Evolutionary conservation across 2,888 invertebrate genomes (phyloP).

Genomic region (Schrankia costaestrigalis): DNA sequence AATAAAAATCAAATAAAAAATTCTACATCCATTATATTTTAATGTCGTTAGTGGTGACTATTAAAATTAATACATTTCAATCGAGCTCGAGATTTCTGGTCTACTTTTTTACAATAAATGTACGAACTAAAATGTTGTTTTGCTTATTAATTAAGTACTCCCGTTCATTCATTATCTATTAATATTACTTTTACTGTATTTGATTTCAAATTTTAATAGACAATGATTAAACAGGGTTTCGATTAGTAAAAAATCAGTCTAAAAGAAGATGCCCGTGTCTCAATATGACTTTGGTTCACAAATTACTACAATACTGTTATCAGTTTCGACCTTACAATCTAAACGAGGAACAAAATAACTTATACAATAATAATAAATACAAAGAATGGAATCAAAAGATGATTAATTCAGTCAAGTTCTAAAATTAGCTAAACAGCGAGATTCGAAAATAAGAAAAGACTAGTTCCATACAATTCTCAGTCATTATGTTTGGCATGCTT

Average conservation of each 20-base stretch:
- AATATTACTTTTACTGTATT: constrained; percentile 3
- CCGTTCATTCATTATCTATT: constrained; percentile 30
- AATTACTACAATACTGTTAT: constrained; percentile 33
- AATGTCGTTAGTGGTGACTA: constrained; percentile 70
- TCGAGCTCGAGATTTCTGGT: constrained; percentile 42
- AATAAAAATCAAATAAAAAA: constrained; percentile 63
- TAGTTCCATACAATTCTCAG: constrained; percentile 29
- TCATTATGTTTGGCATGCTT: constrained; percentile 28
- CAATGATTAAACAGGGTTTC: constrained; percentile 35
- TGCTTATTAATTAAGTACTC: constrained; percentile 35
- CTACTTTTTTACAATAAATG: constrained; percentile 56
- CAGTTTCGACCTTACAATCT: constrained; percentile 50
- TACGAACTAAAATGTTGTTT: constrained; percentile 50
- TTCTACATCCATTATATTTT: constrained; percentile 80
- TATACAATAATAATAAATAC: too few species aligned
- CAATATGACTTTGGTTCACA: constrained; percentile 50
- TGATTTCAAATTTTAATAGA: constrained; percentile 6
- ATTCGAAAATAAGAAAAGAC: constrained; percentile 30
- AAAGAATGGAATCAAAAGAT: constrained; percentile 33
- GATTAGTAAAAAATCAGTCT: constrained; percentile 69
- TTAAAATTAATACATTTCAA: constrained; percentile 68
- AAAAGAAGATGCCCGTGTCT: constrained; percentile 51
- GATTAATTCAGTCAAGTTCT: constrained; percentile 42
- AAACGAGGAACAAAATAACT: constrained; percentile 48
- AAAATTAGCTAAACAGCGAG: constrained; percentile 35